Percentiles rank a stretch among this genome's conserved stretches.
Conservation (phyloP, 2,797 vertebrate genomes). For the Channallabes apus region DNA sequence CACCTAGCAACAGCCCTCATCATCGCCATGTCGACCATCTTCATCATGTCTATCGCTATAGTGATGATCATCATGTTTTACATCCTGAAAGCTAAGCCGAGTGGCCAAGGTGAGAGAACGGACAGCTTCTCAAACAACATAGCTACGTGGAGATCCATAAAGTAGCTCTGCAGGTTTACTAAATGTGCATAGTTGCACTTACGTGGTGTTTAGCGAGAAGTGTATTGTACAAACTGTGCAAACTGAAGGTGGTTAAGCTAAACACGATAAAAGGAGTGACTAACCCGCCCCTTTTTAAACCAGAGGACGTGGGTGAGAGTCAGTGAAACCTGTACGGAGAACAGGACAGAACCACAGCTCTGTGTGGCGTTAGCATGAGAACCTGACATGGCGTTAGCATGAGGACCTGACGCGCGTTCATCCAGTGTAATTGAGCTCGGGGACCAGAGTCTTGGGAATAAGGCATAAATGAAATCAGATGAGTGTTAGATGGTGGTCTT, state of each 20-base stretch:
- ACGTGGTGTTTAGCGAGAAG: too few species aligned
- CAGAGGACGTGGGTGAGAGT: not conserved
- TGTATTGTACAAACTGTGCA: not conserved
- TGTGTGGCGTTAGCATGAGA: not conserved
- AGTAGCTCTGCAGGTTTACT: not conserved
- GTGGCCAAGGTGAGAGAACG: conserved; percentile 80
- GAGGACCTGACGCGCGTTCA: not conserved
- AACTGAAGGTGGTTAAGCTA: not conserved
- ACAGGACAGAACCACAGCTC: not conserved
- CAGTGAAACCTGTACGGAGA: too few species aligned
- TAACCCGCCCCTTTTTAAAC: not conserved
- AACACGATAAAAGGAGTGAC: not conserved
- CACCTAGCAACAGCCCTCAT: conserved; percentile 97
- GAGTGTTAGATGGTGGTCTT: conserved; percentile 32
- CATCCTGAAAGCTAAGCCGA: conserved; percentile 94
- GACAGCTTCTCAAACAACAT: not conserved
- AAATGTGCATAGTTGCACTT: not conserved
- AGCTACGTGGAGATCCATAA: too few species aligned
- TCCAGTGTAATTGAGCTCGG: not conserved
- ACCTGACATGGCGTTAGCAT: too few species aligned
- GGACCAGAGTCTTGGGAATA: not conserved
- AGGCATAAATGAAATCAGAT: conserved; percentile 37
- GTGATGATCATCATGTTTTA: conserved; percentile 99
- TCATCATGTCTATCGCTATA: conserved; percentile 98
- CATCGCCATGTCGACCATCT: conserved; percentile 98